phyloP scores from a whole-genome alignment of 2,113 vertebrate genomes.

The Pedetes capensis region DNA sequence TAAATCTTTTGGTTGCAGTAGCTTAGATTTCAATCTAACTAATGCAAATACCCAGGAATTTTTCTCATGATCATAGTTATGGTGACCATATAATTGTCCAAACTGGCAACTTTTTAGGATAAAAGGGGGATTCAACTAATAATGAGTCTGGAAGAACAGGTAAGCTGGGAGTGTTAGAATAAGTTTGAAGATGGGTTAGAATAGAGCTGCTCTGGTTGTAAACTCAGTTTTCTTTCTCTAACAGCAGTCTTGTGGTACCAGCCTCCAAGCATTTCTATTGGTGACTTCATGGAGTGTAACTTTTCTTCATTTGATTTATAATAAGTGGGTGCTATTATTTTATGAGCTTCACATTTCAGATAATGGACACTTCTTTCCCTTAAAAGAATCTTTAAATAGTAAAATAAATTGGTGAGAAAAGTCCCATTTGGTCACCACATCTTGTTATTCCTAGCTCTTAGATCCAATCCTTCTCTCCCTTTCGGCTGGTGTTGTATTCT shows the following conservation, averaged over 20 bases:
- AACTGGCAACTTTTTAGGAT: not conserved
- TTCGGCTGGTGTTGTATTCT: not conserved
- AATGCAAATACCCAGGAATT: not conserved
- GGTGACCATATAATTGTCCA: not conserved
- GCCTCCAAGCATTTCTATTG: not conserved
- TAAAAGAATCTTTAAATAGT: not conserved
- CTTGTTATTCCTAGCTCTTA: not conserved
- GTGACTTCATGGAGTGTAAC: not conserved
- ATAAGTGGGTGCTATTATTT: constrained; percentile 2
- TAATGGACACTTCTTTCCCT: not conserved
- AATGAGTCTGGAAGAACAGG: not conserved
- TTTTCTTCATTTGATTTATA: not conserved
- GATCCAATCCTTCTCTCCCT: not conserved
- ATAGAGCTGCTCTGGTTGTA: not conserved
- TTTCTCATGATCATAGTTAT: not conserved
- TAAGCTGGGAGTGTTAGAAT: not conserved
- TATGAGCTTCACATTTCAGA: not conserved
- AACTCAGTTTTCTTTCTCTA: not conserved
- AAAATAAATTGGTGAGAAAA: not conserved
- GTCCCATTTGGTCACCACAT: not conserved
- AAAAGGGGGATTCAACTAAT: not conserved
- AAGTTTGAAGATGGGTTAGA: not conserved
- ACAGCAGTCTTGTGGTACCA: not conserved
- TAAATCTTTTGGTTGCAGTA: not conserved
- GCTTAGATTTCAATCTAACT: not conserved